Evolutionary conservation across 2,113 vertebrate species (phyloP).

Genomic region (Talpa occidentalis): DNA sequence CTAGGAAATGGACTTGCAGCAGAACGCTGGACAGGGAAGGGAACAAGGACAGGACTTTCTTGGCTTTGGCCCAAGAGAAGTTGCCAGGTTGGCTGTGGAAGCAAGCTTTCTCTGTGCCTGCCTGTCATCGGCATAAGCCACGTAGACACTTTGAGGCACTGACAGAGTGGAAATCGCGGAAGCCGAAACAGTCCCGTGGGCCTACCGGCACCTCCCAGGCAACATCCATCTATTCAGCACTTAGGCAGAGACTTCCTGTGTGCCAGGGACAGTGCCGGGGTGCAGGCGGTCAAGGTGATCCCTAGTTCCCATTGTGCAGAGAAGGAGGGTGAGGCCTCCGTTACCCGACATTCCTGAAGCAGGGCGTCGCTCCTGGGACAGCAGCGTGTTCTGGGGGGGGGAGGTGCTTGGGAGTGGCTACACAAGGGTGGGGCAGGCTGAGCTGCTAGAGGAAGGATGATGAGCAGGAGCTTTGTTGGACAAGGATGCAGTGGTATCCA

Average conservation of each 20-base stretch:
- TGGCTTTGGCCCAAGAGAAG: conserved; percentile 58
- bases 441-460: not conserved
- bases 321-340: not conserved
- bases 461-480: not conserved
- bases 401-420: not conserved
- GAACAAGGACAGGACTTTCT: conserved; percentile 55
- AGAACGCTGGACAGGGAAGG: conserved; percentile 48
- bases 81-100: conserved; percentile 70
- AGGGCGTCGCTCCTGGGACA: not conserved
- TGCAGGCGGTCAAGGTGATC: not conserved
- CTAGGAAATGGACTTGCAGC: conserved; percentile 58
- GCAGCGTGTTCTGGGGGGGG: not conserved
- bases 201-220: not conserved
- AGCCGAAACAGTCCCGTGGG: conserved; percentile 1
- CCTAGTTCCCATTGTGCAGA: not conserved
- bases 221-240: conserved; percentile 29
- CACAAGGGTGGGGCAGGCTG: not conserved
- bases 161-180: conserved; percentile 60
- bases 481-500: no score
- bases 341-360: not conserved
- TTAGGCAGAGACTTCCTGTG: not conserved
- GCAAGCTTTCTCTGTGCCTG: conserved; percentile 44
- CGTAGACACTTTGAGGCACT: not conserved
- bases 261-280: not conserved
- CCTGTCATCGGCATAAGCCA: conserved; percentile 51